A percentile compares a stretch with the other conserved stretches of the same genome.
phyloP scores from a whole-genome alignment of 2,113 vertebrate species.

The Malaclemys terrapin region DNA sequence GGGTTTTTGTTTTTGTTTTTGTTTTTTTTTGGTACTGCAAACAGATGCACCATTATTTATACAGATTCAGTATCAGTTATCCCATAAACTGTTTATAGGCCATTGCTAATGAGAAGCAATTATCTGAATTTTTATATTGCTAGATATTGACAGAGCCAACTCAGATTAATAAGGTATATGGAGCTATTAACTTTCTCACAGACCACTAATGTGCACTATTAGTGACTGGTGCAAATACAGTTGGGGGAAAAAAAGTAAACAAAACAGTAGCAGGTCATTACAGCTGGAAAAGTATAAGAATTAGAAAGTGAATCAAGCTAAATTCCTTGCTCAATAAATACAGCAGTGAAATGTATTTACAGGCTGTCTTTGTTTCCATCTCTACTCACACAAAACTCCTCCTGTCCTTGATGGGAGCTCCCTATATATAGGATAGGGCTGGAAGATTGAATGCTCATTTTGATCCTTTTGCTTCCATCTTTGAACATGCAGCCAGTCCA shows the following conservation, averaged over 20 bases:
- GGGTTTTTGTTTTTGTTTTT: neutral
- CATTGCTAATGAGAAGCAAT: slow-evolving; percentile 65
- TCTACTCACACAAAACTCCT: neutral
- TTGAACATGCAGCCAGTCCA: neutral
- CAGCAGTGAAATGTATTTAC: slow-evolving; percentile 7
- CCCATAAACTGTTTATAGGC: slow-evolving; percentile 66
- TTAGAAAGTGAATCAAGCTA: neutral
- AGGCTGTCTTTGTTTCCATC: neutral
- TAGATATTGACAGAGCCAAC: slow-evolving; percentile 37
- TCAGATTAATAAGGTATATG: slow-evolving; percentile 27
- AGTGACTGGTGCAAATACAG: neutral
- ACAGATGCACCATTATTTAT: slow-evolving; percentile 54
- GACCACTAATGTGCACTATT: neutral
- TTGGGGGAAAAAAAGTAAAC: neutral
- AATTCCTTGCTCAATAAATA: neutral
- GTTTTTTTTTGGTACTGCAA: neutral
- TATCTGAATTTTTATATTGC: slow-evolving; percentile 53
- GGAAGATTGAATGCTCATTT: neutral
- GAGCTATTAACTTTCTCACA: slow-evolving; percentile 39
- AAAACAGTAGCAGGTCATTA: neutral
- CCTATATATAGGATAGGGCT: neutral
- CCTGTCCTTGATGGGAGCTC: slow-evolving; percentile 21
- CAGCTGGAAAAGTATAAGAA: neutral
- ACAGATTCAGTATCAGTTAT: slow-evolving; percentile 58
- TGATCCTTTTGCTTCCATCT: neutral